Evolutionary conservation across 2,797 vertebrate genomes (phyloP), one percentile per base, ranked within the genome.

Genomic region (Neopelma chrysocephalum): DNA sequence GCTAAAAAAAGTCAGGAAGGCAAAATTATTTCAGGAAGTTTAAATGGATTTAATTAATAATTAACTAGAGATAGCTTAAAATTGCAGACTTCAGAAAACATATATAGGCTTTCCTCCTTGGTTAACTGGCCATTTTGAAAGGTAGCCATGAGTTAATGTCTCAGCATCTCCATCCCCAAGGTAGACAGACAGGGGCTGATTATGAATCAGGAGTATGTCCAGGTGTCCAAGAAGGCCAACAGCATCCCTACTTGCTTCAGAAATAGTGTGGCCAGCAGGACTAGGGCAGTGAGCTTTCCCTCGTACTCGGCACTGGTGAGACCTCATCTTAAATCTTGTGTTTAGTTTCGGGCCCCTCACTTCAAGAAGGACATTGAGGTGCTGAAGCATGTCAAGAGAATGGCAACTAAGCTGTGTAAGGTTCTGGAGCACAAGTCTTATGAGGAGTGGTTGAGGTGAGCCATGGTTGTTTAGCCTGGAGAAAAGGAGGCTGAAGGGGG

Each of bases 261-360:
- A 2, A 79, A 47, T 0, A 12, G 2, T 0, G 11, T 54, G 45
- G 12, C 15, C 61, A 86, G 23, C 11, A 68, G 31, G 18, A 71
- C 2, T 4, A 54, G 26, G 26, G 29, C 11, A 21, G 25, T 2
- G 7, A 26, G 29, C 1, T 0, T 34, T 6, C 12, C 31, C 3
- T 18, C 11, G 20, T 47, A 22, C 25, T 75, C 0, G 0, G 7
- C 21, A 6, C 7, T 8, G 26, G 6, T 13, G 36, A 87, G 14
- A 11, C 9, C 1, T 4, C 12, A 14, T 7, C 20, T 73, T 1
- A 0, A 76, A 14, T 51, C 10, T 11, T 43, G 7, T 17, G 25
- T 4, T 48, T 15, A n/a, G 11, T n/a, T 82, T 43, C 43, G 34
- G 25, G 13, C 2, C 2, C 2, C 17, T 66, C 66, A 36, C 32